Evolutionary conservation across 2,113 vertebrate species (phyloP).

Genomic region (Odobenus rosmarus): DNA sequence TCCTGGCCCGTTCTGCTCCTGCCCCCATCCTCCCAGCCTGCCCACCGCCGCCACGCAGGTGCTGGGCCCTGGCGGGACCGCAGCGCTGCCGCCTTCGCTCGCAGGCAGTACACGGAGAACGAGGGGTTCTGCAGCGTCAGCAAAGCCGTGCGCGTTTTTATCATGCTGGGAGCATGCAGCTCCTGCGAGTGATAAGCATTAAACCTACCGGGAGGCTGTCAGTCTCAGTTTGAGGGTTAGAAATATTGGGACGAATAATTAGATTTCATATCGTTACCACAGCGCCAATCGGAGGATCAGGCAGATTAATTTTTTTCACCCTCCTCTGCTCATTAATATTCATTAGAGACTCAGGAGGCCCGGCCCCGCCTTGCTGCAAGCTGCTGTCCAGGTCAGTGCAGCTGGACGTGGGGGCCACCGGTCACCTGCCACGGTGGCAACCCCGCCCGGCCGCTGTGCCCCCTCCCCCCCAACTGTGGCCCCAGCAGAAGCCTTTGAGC

Average conservation of each 20-base stretch:
- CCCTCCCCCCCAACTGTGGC: background rate
- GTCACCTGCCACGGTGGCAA: background rate
- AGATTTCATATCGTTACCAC: slow-evolving; percentile 96
- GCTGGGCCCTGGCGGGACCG: background rate
- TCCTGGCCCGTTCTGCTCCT: background rate
- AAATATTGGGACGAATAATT: slow-evolving; percentile 99
- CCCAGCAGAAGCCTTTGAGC: background rate
- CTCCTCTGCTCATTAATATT: slow-evolving; percentile 94
- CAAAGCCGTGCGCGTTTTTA: slow-evolving; percentile 73
- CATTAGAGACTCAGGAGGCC: slow-evolving; percentile 87
- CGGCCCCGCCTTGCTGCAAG: background rate
- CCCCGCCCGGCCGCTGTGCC: fast-evolving
- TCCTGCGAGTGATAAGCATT: slow-evolving; percentile 83
- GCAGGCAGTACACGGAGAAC: background rate
- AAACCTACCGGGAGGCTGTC: slow-evolving; percentile 81
- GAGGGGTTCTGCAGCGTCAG: slow-evolving; percentile 75
- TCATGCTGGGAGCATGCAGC: slow-evolving; percentile 79
- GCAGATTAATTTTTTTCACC: slow-evolving; percentile 93
- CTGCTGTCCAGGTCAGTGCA: background rate
- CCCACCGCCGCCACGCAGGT: fast-evolving
- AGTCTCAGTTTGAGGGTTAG: slow-evolving; percentile 87
- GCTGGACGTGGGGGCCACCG: fast-evolving
- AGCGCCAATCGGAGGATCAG: slow-evolving; percentile 95
- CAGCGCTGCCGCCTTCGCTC: background rate
- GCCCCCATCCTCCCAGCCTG: no score